A percentile compares a stretch with the other conserved stretches of the same genome.
Conservation (phyloP, 2,797 vertebrate species). For the Pseudotriccus pelzelni region DNA sequence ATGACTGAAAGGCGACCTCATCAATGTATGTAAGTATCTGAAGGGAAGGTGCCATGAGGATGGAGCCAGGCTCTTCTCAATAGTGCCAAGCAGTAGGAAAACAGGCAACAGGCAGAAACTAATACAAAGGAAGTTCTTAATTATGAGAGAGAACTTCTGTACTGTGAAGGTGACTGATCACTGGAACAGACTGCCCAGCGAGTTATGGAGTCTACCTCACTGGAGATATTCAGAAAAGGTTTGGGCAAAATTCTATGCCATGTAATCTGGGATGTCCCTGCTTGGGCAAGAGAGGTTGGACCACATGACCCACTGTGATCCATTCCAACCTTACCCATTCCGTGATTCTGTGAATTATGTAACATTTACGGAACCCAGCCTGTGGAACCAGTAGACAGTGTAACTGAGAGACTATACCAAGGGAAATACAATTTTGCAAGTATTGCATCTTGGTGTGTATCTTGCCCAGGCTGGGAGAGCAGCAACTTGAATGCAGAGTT, state of each 20-base stretch:
- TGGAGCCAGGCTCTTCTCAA: not conserved
- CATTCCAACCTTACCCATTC: not conserved
- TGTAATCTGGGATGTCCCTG: not conserved
- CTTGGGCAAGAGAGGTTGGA: not conserved
- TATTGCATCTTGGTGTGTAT: not conserved
- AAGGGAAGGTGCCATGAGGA: not conserved
- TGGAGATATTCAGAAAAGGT: not conserved
- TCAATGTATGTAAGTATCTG: not conserved
- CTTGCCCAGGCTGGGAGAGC: not conserved
- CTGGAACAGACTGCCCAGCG: not conserved
- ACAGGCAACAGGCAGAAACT: not conserved
- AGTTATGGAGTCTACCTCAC: not conserved
- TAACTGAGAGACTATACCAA: not conserved
- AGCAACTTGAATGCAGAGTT: not conserved
- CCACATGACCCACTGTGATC: not conserved
- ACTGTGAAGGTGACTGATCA: not conserved
- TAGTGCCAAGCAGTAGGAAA: not conserved
- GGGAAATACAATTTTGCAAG: not conserved
- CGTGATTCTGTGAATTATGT: not conserved
- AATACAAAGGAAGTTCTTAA: not conserved
- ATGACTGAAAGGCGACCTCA: not conserved
- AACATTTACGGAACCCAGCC: not conserved
- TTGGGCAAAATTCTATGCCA: not conserved
- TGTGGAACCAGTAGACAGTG: not conserved
- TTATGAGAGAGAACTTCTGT: not conserved